Evolutionary conservation across 1,140 invertebrate genomes (phyloP).

Genomic region (Drosophila ercepeae): DNA sequence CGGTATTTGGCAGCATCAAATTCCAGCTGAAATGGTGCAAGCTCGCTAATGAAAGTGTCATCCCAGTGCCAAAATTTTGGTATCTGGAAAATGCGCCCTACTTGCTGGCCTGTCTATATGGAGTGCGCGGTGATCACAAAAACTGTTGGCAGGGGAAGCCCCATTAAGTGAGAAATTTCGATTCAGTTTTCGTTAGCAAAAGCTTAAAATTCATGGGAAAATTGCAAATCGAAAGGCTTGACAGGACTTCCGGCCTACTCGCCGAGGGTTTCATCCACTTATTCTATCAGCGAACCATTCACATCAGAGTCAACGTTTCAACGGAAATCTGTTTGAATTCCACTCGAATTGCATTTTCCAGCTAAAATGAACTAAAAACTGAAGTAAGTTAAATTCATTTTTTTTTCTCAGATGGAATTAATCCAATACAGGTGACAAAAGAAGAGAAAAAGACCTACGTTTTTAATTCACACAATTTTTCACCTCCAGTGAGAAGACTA

Average conservation of each 20-base stretch:
- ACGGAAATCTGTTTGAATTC: constrained; percentile 44
- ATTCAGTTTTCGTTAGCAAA: too few species aligned
- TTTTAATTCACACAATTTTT: not conserved
- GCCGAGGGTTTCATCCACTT: constrained; percentile 41
- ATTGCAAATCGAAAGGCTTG: not conserved
- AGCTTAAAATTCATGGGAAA: not conserved
- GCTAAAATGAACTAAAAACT: not conserved
- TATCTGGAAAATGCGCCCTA: not conserved
- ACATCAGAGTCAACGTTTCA: constrained; percentile 43
- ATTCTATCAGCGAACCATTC: constrained; percentile 56
- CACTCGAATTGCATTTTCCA: constrained; percentile 48
- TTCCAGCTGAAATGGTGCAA: not conserved
- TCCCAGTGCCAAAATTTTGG: constrained; percentile 6
- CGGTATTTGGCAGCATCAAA: not conserved
- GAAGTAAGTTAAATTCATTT: too few species aligned
- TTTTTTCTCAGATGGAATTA: too few species aligned
- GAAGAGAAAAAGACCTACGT: not conserved
- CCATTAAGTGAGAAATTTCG: not conserved
- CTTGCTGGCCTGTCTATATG: constrained; percentile 1
- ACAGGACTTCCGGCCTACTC: not conserved
- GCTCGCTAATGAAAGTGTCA: constrained; percentile 5
- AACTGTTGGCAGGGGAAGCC: not conserved
- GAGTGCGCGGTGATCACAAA: not conserved
- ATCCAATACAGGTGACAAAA: not conserved
- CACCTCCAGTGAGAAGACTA: not conserved